Conservation (phyloP, 2,888 invertebrate species). For the Tryphoninae sp. region DNA sequence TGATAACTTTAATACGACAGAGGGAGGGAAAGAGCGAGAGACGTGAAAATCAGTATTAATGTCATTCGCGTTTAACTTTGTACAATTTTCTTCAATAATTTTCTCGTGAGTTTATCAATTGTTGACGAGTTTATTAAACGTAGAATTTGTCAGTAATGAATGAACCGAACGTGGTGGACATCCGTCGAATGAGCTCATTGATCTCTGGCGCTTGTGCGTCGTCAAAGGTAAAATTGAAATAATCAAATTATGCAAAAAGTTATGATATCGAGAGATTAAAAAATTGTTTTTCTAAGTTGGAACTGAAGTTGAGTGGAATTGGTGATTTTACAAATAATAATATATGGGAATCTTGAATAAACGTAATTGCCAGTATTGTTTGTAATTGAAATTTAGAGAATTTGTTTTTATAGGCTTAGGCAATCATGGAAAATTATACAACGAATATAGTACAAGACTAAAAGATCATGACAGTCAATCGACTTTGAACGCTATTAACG, state of each 20-base stretch:
- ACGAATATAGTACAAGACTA: neutral
- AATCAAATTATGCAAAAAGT: neutral
- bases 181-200: slow-evolving; percentile 3
- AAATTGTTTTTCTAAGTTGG: neutral
- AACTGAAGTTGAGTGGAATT: too few relatives aligned
- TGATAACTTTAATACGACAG: slow-evolving; percentile 42
- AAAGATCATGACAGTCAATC: slow-evolving; percentile 16
- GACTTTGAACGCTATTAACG: slow-evolving; percentile 59
- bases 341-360: neutral
- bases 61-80: slow-evolving; percentile 15
- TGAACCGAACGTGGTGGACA: neutral
- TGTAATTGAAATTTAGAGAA: neutral
- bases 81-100: neutral
- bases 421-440: neutral
- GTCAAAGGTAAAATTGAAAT: slow-evolving; percentile 2
- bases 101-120: neutral
- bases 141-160: neutral
- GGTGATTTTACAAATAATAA: neutral
- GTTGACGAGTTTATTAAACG: neutral
- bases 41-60: slow-evolving; percentile 26
- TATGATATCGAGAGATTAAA: neutral
- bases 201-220: slow-evolving; percentile 7
- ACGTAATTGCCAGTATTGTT: neutral
- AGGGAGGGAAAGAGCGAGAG: neutral
- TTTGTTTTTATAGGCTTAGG: neutral